Percentiles rank a stretch among this genome's conserved stretches.
Conservation (phyloP, 2,113 vertebrate species). For the Myiozetetes cayanensis region DNA sequence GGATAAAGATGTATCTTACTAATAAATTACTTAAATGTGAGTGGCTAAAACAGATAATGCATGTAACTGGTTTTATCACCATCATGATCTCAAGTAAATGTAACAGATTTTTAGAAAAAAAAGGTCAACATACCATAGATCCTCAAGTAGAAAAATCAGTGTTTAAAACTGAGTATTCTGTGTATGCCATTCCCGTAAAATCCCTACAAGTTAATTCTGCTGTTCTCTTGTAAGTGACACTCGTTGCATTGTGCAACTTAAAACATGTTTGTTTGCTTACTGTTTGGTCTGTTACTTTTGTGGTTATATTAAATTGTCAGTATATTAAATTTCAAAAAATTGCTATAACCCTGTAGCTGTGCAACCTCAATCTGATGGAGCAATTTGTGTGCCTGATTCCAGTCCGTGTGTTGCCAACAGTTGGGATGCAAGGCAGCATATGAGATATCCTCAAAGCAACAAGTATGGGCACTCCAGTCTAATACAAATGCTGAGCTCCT, state of each 20-base stretch:
- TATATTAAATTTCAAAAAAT: background rate
- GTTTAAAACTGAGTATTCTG: constrained; percentile 21
- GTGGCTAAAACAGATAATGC: background rate
- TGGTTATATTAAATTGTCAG: background rate
- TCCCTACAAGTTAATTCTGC: background rate
- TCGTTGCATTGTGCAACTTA: background rate
- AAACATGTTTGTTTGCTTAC: background rate
- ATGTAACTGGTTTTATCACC: background rate
- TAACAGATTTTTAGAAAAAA: constrained; percentile 34
- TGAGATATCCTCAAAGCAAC: background rate
- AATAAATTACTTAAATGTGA: background rate
- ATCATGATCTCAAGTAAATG: background rate
- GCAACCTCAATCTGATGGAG: background rate
- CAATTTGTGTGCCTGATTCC: accelerated
- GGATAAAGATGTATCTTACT: background rate
- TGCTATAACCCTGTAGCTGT: background rate
- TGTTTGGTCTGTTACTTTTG: background rate
- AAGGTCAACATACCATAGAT: background rate
- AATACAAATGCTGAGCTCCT: background rate
- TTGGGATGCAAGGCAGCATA: background rate
- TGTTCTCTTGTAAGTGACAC: background rate
- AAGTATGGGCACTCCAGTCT: background rate
- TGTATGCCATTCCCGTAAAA: background rate
- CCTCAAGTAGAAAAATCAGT: constrained; percentile 36
- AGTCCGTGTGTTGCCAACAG: accelerated